These are phyloP conservation scores for Gerris lacustris DNA, from an alignment of 2,888 invertebrate species.

Conservation along the genomic window DNA sequence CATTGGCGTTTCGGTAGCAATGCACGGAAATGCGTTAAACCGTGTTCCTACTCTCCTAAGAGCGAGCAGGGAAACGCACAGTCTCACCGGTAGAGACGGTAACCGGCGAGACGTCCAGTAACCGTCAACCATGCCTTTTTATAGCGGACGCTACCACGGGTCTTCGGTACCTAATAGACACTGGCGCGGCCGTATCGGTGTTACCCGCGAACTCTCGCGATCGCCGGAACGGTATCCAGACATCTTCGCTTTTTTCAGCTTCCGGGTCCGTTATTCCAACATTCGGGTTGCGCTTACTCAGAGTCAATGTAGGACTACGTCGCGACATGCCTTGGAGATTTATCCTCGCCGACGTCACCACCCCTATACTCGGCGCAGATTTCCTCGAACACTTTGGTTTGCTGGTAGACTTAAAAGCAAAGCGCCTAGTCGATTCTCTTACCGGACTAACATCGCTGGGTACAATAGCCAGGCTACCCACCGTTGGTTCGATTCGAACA, in stretches of 20 bases:
- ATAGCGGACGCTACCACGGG: slow-evolving; percentile 1
- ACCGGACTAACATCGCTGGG: background rate
- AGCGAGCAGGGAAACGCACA: no score
- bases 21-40: slow-evolving; percentile 18
- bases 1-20: slow-evolving; percentile 19
- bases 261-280: slow-evolving; percentile 22
- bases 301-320: slow-evolving; percentile 22
- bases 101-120: slow-evolving; percentile 1
- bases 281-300: slow-evolving; percentile 16
- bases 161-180: slow-evolving; percentile 13
- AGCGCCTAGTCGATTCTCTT: background rate
- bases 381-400: background rate
- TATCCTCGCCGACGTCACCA: background rate
- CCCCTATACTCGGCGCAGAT: background rate
- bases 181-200: slow-evolving; percentile 14
- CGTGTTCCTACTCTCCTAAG: slow-evolving; percentile 15
- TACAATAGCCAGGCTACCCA: background rate
- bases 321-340: slow-evolving; percentile 13
- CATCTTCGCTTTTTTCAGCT: slow-evolving; percentile 19
- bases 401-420: background rate
- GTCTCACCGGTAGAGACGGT: slow-evolving; percentile 22
- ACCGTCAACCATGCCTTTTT: slow-evolving; percentile 17
- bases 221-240: background rate
- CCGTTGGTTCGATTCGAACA: background rate
- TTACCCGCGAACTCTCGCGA: background rate